Conservation (phyloP, 2,113 vertebrate species). For the Hydrochoerus hydrochaeris region DNA sequence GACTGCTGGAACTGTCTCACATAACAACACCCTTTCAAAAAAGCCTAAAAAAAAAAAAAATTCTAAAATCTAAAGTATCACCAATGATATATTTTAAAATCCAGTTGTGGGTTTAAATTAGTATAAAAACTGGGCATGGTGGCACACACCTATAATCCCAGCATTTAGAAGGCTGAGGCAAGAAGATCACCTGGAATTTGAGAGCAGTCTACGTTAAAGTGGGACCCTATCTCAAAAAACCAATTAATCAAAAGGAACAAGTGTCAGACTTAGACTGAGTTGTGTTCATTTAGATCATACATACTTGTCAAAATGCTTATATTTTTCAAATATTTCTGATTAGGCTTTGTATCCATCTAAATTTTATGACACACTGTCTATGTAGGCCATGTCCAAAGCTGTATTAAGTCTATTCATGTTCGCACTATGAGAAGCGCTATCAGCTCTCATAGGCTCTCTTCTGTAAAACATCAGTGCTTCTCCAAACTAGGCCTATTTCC, state of each 20-base stretch:
- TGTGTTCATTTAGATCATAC: slow-evolving; percentile 77
- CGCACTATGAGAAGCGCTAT: too few relatives aligned
- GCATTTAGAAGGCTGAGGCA: neutral
- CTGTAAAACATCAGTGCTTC: neutral
- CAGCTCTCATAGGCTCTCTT: neutral
- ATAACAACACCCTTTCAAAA: neutral
- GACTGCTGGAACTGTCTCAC: neutral
- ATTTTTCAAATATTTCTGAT: slow-evolving; percentile 78
- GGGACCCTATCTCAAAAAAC: neutral
- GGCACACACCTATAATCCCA: neutral
- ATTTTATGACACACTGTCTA: slow-evolving; percentile 60
- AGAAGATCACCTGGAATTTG: neutral
- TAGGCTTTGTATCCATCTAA: slow-evolving; percentile 79
- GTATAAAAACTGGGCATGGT: slow-evolving; percentile 13
- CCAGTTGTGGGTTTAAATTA: slow-evolving; percentile 75
- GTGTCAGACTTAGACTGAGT: slow-evolving; percentile 79
- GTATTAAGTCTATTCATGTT: neutral
- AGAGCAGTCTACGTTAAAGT: too few relatives aligned
- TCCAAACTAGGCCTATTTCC: neutral
- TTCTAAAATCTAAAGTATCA: slow-evolving; percentile 67
- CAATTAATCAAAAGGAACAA: neutral
- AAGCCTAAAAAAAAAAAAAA: neutral
- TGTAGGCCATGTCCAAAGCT: slow-evolving; percentile 81
- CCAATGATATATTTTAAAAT: slow-evolving; percentile 69
- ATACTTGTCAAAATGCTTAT: slow-evolving; percentile 78